A percentile compares a stretch with the other conserved stretches of the same genome.
These are phyloP conservation scores for Eumaeus atala DNA, from an alignment of 1,140 invertebrate species.

Conservation along the genomic window DNA sequence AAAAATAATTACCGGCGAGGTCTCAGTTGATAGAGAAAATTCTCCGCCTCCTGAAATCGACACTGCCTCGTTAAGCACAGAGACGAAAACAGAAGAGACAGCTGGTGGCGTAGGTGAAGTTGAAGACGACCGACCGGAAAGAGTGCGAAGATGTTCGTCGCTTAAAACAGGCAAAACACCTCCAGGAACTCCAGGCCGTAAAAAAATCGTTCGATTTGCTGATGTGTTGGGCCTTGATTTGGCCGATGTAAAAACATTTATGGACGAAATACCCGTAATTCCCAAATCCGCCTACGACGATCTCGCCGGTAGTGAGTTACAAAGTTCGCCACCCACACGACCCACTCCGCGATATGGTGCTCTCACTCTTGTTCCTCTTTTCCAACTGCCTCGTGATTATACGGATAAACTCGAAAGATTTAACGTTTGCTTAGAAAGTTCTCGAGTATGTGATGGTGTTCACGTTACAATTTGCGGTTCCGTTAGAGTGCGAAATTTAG, in stretches of 20 bases:
- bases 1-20: slow-evolving; percentile 52
- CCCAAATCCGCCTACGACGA: slow-evolving; percentile 90
- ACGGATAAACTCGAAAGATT: slow-evolving; percentile 87
- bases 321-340: slow-evolving; percentile 45
- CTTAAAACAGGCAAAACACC: slow-evolving; percentile 94
- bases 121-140: slow-evolving; percentile 75
- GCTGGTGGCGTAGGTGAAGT: slow-evolving; percentile 39
- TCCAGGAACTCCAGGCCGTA: slow-evolving; percentile 89
- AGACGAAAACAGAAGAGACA: slow-evolving; percentile 35
- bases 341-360: slow-evolving; percentile 64
- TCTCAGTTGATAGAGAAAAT: slow-evolving; percentile 40
- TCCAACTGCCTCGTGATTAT: slow-evolving; percentile 86
- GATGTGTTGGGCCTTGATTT: slow-evolving; percentile 95
- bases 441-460: slow-evolving; percentile 80
- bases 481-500: slow-evolving; percentile 91
- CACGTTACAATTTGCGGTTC: slow-evolving; percentile 88
- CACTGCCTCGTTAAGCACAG: slow-evolving; percentile 40
- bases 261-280: slow-evolving; percentile 91
- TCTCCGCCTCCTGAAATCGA: slow-evolving; percentile 50
- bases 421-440: slow-evolving; percentile 90
- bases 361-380: slow-evolving; percentile 80
- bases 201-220: slow-evolving; percentile 96
- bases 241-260: slow-evolving; percentile 90
- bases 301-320: slow-evolving; percentile 76
- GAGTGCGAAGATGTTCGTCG: slow-evolving; percentile 87